Percentiles rank a stretch among this genome's conserved stretches.
These are phyloP conservation scores for Onychomys arenicola DNA, from an alignment of 2,797 vertebrate genomes.

Conservation along the genomic window DNA sequence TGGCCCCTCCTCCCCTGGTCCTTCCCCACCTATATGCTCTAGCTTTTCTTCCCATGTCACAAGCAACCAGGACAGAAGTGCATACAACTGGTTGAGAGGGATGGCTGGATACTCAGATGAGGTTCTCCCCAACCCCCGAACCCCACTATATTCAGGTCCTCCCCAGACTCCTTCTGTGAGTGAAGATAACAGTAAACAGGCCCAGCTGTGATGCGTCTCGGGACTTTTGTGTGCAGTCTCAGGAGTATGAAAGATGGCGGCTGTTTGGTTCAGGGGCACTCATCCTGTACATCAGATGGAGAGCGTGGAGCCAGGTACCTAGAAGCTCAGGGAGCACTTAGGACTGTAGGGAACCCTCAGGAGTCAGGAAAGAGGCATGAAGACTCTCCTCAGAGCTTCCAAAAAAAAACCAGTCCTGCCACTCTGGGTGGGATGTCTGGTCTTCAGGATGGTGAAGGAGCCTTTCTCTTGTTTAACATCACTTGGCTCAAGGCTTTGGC, in stretches of 20 bases:
- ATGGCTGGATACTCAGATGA: not conserved
- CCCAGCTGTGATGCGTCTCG: not conserved
- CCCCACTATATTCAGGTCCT: too few relatives aligned
- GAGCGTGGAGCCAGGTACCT: not conserved
- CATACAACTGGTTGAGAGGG: not conserved
- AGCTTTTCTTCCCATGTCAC: not conserved
- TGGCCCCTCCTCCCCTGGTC: not conserved
- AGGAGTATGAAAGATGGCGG: not conserved
- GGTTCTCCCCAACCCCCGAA: too few relatives aligned
- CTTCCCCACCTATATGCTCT: not conserved
- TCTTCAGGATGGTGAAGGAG: not conserved
- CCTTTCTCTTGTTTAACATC: not conserved
- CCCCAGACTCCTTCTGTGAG: not conserved
- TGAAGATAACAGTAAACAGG: not conserved
- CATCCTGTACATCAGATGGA: not conserved
- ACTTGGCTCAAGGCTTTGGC: not conserved
- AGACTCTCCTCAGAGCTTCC: not conserved
- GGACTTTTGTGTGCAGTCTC: not conserved
- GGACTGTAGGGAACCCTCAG: not conserved
- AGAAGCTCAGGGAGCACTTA: not conserved
- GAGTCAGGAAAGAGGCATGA: not conserved
- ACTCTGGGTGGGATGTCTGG: not conserved
- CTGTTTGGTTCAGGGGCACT: not conserved
- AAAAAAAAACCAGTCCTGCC: not conserved
- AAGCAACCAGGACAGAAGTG: not conserved